Base-by-base conservation (phyloP, 2,888 invertebrate species). In the Pollenia angustigena region DNA sequence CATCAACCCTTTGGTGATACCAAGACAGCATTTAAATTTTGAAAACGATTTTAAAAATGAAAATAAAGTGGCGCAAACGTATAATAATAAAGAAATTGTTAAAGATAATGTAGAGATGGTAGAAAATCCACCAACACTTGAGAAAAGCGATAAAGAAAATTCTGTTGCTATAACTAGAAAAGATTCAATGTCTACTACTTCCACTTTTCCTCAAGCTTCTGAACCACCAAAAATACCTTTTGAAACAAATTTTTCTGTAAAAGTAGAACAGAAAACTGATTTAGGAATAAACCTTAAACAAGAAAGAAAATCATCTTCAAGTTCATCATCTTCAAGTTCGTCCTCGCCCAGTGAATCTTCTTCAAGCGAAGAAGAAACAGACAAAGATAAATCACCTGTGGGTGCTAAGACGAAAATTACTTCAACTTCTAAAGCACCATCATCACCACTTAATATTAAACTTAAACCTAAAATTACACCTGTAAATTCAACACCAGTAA, bases 361-460 rank as follows among this genome's bases (percentile, higher is more conserved):
- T 12, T 88, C 89, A 0, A 88, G 86, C 7, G 88, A 90, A 3
- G 85, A 86, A 10, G 84, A 75, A n/a, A 14, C 74, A 4, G 18
- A 76, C n/a, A n/a, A n/a, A n/a, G n/a, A 88, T 50, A 52, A 50
- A 1, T 14, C 44, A 9, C 3, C 8, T 0, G 44, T 32, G 4
- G 14, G 11, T 4, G 16, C 1, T 12, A 84, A 81, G 42, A 12
- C 48, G 44, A 60, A 81, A 11, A 4, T 14, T 52, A 48, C 12
- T 12, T 4, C 52, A 23, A 79, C 18, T 40, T 11, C 56, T 8
- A 78, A 82, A 8, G 14, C 54, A 9, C 80, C 87, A 40, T 69
- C 81, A 40, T 44, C 64, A 16, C 60, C 76, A 3, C 48, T 84
- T 14, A 60, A 64, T 32, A 68, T 84, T 9, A 87, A 68, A 78